Evolutionary conservation across 2,797 vertebrate genomes (phyloP), one percentile per base, ranked within the genome.

Genomic region (Leuciscus waleckii): DNA sequence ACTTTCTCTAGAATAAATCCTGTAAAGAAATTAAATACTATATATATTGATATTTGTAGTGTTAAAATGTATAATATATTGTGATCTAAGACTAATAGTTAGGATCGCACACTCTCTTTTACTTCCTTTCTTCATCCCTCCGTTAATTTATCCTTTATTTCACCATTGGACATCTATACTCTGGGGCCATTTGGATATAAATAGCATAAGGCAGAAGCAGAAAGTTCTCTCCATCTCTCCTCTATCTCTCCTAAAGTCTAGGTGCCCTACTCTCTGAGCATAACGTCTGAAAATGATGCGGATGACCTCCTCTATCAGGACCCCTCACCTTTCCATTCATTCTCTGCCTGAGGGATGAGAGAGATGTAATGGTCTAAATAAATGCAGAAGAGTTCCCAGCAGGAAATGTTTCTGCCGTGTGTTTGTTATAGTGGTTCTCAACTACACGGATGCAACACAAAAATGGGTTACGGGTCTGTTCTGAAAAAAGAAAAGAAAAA

Each of bases 301-400:
- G 88, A 70, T 86, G 71, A 87, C 84, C 87, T 87, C 67, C 17
- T 85, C 90, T 79, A 73, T 69, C 84, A 84, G 68, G 56, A 69
- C 54, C 83, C 71, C 63, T 63, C 68, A n/a, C 71, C 85, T 86
- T 35, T 56, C 58, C 82, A 79, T 77, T 67, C 80, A 83, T 84
- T 86, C 46, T 70, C 77, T 46, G 84, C 65, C 67, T 74, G 81
- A 73, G 79, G 79, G 46, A 56, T 70, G 35, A 43, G 79, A 41
- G 79, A 32, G 17, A 84, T 65, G 82, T 85, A 87, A 86, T 79
- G 82, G 74, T 71, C 82, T 87, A 86, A 58, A 83, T 89, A 82
- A 79, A 43, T 74, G 54, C 37, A 41, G 54, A 79, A 11, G 61
- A 81, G 67, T 54, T 79, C 79, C 39, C 78, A 70, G 49, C 78